Evolutionary conservation across 2,888 invertebrate species (phyloP).

Genomic region (Stenchaetothrips biformis): DNA sequence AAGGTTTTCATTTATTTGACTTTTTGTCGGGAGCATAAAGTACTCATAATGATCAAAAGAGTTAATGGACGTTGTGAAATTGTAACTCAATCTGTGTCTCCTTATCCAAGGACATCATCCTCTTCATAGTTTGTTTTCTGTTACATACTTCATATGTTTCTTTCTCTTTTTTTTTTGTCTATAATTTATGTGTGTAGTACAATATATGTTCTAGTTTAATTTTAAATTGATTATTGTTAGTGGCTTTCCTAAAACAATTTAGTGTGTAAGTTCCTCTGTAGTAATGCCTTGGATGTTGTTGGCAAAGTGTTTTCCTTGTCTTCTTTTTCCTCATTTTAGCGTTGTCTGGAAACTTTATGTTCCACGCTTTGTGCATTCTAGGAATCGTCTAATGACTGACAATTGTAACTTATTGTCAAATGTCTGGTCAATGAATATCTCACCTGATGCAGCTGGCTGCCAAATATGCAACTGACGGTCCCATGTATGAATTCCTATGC

Average conservation of each 20-base stretch:
- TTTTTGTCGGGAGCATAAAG: background rate
- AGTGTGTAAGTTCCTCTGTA: background rate
- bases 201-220: background rate
- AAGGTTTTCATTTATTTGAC: background rate
- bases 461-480: conserved; percentile 2
- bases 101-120: background rate
- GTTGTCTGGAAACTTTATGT: too few species aligned
- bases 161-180: background rate
- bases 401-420: background rate
- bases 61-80: background rate
- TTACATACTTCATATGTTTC: too few species aligned
- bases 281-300: background rate
- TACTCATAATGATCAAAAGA: too few species aligned
- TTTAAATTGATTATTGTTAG: background rate
- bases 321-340: background rate
- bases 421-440: conserved; percentile 3
- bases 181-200: background rate
- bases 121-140: too few species aligned
- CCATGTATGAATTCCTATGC: conserved; percentile 12
- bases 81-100: background rate
- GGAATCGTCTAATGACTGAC: background rate
- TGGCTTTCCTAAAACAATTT: background rate
- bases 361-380: background rate
- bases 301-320: background rate
- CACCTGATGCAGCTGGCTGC: conserved; percentile 2